Conservation (phyloP, 37 sponge, comb jelly and placozoan species). For the Sycon ciliatum region DNA sequence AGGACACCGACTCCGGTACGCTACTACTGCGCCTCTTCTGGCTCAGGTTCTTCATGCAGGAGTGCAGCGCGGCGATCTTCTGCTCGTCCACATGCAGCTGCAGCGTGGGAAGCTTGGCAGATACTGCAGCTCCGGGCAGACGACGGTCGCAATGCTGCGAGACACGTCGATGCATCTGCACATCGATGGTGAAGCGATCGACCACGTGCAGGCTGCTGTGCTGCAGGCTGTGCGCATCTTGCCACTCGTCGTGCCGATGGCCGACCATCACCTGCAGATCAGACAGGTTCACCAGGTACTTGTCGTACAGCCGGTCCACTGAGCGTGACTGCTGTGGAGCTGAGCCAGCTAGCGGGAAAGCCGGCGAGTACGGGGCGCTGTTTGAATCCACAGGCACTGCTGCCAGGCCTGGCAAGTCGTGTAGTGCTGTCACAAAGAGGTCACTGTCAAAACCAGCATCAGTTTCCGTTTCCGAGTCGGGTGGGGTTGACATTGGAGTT, state of each 20-base stretch:
- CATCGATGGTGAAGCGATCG: constrained; percentile 61
- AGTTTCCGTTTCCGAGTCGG: background rate
- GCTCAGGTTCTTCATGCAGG: no score
- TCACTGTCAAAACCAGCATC: background rate
- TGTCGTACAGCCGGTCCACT: no score
- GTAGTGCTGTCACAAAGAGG: no score
- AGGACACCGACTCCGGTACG: no score
- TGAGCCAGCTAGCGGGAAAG: no score
- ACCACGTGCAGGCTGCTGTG: constrained; percentile 40
- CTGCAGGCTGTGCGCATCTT: background rate
- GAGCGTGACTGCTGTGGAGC: no score
- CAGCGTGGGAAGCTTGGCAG: constrained; percentile 53
- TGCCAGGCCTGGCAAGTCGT: no score
- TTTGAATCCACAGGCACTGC: no score
- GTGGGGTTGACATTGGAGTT: constrained; percentile 21
- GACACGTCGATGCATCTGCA: constrained; percentile 28
- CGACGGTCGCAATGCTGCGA: background rate
- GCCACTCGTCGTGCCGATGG: constrained; percentile 19
- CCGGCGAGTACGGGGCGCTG: no score
- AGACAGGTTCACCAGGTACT: constrained; percentile 49
- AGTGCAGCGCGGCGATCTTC: no score
- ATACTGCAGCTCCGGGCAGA: background rate
- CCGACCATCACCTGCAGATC: constrained; percentile 68
- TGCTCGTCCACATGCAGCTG: constrained; percentile 69
- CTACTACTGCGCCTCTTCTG: no score